These are phyloP conservation scores for Dipodomys ordii DNA, from an alignment of 2,113 vertebrate genomes.

Conservation along the genomic window DNA sequence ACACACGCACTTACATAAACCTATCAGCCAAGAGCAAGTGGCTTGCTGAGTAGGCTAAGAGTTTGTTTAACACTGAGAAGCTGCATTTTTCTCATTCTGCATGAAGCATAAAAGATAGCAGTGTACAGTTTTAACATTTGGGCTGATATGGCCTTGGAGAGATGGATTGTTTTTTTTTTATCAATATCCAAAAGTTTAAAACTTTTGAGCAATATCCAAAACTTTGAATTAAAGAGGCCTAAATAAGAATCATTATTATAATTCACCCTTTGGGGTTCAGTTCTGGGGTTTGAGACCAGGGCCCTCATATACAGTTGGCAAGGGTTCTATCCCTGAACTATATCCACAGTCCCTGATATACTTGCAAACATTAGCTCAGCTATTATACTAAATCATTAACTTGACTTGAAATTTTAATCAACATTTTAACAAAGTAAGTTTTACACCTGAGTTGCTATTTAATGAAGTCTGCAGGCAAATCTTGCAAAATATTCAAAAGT, in stretches of 20 bases:
- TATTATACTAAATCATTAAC: constrained; percentile 67
- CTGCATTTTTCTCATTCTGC: background rate
- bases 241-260: background rate
- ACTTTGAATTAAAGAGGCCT: background rate
- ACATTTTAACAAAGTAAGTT: constrained; percentile 50
- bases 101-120: background rate
- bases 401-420: constrained; percentile 59
- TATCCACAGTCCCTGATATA: background rate
- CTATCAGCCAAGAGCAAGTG: background rate
- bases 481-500: constrained; percentile 43
- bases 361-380: background rate
- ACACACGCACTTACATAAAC: background rate
- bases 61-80: background rate
- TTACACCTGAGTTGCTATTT: constrained; percentile 69
- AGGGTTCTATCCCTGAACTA: background rate
- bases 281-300: background rate
- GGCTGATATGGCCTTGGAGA: background rate
- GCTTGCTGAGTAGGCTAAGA: background rate
- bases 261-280: background rate
- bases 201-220: background rate
- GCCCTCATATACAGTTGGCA: background rate
- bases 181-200: background rate
- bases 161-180: background rate
- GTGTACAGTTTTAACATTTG: background rate
- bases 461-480: constrained; percentile 46